Base-by-base conservation (phyloP, 2,888 invertebrate genomes). In the Fissipunctia ypsillon region DNA sequence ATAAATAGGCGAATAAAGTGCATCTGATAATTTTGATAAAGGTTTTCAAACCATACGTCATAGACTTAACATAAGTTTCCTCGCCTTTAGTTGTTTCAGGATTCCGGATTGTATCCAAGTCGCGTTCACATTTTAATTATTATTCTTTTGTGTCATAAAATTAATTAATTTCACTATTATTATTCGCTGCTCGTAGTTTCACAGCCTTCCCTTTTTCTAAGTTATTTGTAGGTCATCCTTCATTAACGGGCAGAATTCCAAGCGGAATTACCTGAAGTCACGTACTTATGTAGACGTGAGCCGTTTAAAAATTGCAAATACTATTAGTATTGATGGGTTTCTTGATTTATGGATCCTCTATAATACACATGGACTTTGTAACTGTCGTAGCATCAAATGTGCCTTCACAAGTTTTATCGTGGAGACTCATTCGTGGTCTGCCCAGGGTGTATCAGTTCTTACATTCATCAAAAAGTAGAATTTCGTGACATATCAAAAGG, bases 231-330 rank as follows among this genome's bases (percentile, higher is more conserved):
- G 84, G 85, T 63, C 84, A 77, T 81, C 84, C 81, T 74, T 76
- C 76, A 75, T 84, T 80, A 80, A 76, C 84, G 84, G 84, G 84
- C 83, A 80, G 83, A 74, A 84, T 83, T 85, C 84, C 85, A 84
- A 84, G 72, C 85, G 84, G 84, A 85, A 85, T 84, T 69, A 83
- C 83, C 80, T 75, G 71, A 68, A 73, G 72, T 70, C 80, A 84
- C 85, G 85, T 84, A 69, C 52, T 52, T 28, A 22, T 41, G 63
- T 19, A 45, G 61, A 85, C 84, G 84, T 85, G 84, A 67, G 59
- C 43, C 35, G 83, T 64, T 83, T 83, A 38, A 80, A 85, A 76
- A 82, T 81, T 64, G 45, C 64, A 56, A 69, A 69, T 75, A 63
- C 56, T n/a, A 80, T 76, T 65, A 57, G 68, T 66, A 71, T 68